Conservation (phyloP, 2,888 invertebrate genomes). For the Hipparchia semele region DNA sequence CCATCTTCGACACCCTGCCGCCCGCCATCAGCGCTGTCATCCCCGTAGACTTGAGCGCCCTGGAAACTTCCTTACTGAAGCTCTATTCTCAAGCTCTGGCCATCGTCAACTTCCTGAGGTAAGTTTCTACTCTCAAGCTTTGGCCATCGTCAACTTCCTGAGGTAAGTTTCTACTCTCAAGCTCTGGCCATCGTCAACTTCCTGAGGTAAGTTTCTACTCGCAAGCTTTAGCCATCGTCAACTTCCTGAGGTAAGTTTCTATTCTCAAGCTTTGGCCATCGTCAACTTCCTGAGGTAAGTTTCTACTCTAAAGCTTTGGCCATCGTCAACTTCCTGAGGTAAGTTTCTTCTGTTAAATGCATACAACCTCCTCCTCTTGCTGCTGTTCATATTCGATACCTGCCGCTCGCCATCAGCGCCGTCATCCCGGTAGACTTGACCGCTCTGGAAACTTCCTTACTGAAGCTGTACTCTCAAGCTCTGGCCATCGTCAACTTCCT, state of each 20-base stretch:
- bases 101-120: constrained; percentile 69
- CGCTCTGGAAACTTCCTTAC: constrained; percentile 69
- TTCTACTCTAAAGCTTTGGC: background rate
- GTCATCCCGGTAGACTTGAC: constrained; percentile 72
- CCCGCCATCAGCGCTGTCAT: constrained; percentile 69
- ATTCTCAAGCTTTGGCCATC: too few species aligned
- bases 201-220: background rate
- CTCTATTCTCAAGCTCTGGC: constrained; percentile 74
- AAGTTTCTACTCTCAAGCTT: constrained; percentile 43
- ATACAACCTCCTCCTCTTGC: constrained; percentile 72
- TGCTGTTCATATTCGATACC: constrained; percentile 74
- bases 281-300: background rate
- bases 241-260: too few species aligned
- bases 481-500: constrained; percentile 75
- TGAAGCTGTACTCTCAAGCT: constrained; percentile 74
- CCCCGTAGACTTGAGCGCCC: constrained; percentile 69
- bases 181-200: background rate
- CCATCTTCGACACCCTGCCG: constrained; percentile 74
- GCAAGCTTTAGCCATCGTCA: background rate
- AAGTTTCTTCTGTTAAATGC: constrained; percentile 62
- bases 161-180: background rate
- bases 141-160: background rate
- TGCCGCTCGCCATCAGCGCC: constrained; percentile 68
- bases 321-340: background rate
- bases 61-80: constrained; percentile 72